Evolutionary conservation across 1,140 invertebrate species (phyloP), one percentile per base, ranked within the genome.

Genomic region (Plectus sambesii): DNA sequence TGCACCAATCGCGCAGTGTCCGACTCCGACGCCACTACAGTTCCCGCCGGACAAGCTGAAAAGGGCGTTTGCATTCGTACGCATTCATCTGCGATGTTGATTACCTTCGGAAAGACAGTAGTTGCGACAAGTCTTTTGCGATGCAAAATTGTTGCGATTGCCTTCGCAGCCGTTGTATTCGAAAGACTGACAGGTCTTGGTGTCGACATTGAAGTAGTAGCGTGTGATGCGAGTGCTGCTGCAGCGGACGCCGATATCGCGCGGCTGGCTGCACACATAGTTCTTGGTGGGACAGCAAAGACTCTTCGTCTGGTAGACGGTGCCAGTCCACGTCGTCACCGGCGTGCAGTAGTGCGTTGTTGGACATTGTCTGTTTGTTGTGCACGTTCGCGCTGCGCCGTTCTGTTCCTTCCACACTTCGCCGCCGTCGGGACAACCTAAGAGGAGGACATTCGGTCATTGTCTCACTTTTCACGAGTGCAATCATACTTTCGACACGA

Each of bases 131-230:
- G 62, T 42, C 33, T 68, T 68, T 47, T 68, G 62, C 5, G 62
- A 45, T 12, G 63, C 65, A 46, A 66, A 66, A 46, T 68, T 66
- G 46, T 66, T 66, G 3, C 63, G 49, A 42, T 68, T 68, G n/a
- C 61, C 63, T 47, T 68, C 63, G 41, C 65, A 65, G 23, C 63
- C 63, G 46, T 66, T 66, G 55, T 66, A 66, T 44, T 66, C 65
- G 40, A 68, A 66, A 3, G 62, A 53, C 29, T 62, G 55, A 30
- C 63, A 66, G 2, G 53, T 69, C 45, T 66, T 69, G 5, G 61
- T 60, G 42, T 66, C 63, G 3, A 60, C 56, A 40, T 66, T 66
- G 66, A 66, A 66, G 48, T 51, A 69, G 45, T 53, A 66, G 37
- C 63, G 61, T 5, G 66, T 56, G 39, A 66, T 66, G 36, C 57